Evolutionary conservation across 2,888 invertebrate genomes (phyloP).

Genomic region (Lagria hirta): DNA sequence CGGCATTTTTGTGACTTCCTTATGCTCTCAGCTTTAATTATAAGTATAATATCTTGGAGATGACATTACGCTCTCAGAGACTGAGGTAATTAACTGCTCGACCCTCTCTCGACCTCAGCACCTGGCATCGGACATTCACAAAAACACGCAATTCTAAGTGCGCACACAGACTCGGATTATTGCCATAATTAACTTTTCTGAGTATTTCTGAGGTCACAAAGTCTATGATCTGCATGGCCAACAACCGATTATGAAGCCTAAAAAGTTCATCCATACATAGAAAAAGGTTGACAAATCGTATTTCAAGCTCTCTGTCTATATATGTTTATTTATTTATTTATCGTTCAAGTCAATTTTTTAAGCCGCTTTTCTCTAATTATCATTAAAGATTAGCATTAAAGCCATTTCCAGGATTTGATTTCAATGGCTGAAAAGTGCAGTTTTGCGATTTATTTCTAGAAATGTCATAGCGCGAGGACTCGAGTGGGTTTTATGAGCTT

Average conservation of each 20-base stretch:
- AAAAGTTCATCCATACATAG: no score
- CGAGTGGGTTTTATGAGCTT: no score
- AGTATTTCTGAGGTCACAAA: conserved; percentile 37
- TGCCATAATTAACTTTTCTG: conserved; percentile 38
- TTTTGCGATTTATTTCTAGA: no score
- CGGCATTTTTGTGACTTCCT: conserved; percentile 34
- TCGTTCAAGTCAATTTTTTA: no score
- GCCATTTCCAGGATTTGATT: no score
- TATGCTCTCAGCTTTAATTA: conserved; percentile 37
- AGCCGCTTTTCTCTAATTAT: no score
- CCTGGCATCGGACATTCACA: conserved; percentile 30
- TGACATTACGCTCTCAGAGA: conserved; percentile 28
- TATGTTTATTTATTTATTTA: no score
- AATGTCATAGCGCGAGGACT: no score
- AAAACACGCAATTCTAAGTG: conserved; percentile 33
- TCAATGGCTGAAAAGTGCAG: no score
- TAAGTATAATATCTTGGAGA: conserved; percentile 34
- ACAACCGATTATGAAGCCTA: conserved; percentile 32
- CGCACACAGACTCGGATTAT: conserved; percentile 32
- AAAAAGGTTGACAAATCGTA: no score
- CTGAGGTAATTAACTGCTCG: conserved; percentile 32
- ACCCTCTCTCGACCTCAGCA: conserved; percentile 24
- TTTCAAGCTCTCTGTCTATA: no score
- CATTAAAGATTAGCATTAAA: no score
- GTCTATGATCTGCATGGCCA: conserved; percentile 15